These are phyloP conservation scores for Sebastes glaucus DNA, from an alignment of 2,797 vertebrate species.

Conservation along the genomic window DNA sequence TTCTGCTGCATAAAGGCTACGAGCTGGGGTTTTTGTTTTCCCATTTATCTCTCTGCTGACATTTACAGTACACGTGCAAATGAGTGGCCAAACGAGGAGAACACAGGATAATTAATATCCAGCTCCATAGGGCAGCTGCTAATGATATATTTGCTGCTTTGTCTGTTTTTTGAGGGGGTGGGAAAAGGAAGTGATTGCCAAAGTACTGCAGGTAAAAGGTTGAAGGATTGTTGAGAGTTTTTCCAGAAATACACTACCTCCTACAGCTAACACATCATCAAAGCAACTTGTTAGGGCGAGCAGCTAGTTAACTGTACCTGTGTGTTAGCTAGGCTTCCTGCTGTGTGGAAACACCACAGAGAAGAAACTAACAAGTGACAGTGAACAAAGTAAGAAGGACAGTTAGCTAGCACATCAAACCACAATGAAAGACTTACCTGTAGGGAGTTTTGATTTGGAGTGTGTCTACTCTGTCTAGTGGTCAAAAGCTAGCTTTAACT, in stretches of 20 bases:
- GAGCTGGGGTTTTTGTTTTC: constrained; percentile 75
- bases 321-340: neutral
- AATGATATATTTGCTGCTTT: constrained; percentile 75
- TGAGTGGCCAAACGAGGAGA: constrained; percentile 78
- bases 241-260: constrained; percentile 1
- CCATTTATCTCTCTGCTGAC: constrained; percentile 79
- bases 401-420: neutral
- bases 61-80: constrained; percentile 83
- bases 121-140: constrained; percentile 71
- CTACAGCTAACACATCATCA: neutral
- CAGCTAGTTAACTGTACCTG: neutral
- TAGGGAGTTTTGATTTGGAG: neutral
- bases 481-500: neutral
- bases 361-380: neutral
- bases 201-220: constrained; percentile 44
- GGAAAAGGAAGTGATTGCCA: constrained; percentile 27
- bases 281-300: neutral
- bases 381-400: neutral
- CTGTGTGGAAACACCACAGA: neutral
- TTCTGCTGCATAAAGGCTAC: constrained; percentile 74
- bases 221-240: constrained; percentile 20
- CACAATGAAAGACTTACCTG: neutral
- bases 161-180: constrained; percentile 62
- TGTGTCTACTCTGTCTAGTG: neutral
- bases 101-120: constrained; percentile 78